Base-by-base conservation (phyloP, 1,140 invertebrate genomes). In the Leptonema lineaticorne region DNA sequence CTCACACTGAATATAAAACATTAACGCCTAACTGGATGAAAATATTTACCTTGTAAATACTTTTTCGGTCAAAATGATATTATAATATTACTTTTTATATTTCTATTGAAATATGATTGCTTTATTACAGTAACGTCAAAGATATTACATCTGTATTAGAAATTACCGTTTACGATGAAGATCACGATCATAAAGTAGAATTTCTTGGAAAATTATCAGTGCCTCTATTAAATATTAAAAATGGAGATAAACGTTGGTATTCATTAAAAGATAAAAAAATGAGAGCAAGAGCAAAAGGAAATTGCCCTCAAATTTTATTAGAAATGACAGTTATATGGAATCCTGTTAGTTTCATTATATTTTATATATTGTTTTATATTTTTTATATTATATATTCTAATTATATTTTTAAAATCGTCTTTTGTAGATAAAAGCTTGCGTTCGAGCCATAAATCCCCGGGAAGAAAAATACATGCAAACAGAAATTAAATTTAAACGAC, bases 1-100 rank as follows among this genome's bases (percentile, higher is more conserved):
- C 97, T 0, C 96, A 99, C 78, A 99, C 97, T 0, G 96, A 98
- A 78, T 99, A 99, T 78, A 98, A 99, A 79, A 99, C 97, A 0
- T 82, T 99, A 2, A 87, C 90, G 56, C 97, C 97, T 0, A 93
- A 91, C 68, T 99, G 97, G 97, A 95, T 98, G 80, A 98, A 99
- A 83, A 94, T 98, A 72, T 99, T 99, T 78, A 96, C 93, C 33
- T 98, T 99, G 94, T 96, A 83, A 91, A 50, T 48, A 11, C 37
- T 41, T 41, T 41, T 41, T 9, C 16, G 1, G 1, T 14, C 16
- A 41, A 9, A 41, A 41, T 4, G 9, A 41, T 14, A 28, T 20
- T 26, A 20, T 20, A 26, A 45, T 41, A 24, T 29, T 56, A 46
- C 46, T 16, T 63, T 33, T 20, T 50, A 67, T 18, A 37, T 2